phyloP scores from a whole-genome alignment of 2,797 vertebrate genomes.

The Eulemur rubriventer region DNA sequence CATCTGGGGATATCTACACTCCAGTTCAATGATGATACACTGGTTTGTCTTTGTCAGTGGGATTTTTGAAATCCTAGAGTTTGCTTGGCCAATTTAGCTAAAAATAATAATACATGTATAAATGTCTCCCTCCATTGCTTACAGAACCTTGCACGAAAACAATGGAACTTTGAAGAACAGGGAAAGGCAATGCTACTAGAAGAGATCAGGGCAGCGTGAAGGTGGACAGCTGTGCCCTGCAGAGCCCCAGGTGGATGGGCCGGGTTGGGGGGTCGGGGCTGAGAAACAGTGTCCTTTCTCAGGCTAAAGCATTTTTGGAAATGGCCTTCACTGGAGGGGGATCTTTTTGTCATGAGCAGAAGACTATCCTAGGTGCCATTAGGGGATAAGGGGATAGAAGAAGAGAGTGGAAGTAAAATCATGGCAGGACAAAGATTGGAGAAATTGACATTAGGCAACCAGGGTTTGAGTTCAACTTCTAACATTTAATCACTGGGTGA shows the following conservation, averaged over 20 bases:
- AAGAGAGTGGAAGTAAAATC: neutral
- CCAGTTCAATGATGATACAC: rapidly evolving
- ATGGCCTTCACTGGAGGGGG: rapidly evolving
- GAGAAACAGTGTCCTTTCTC: neutral
- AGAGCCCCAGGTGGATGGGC: neutral
- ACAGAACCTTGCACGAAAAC: neutral
- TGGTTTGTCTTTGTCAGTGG: neutral
- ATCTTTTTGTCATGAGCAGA: neutral
- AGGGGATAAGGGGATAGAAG: neutral
- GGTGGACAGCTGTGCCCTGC: too few relatives aligned
- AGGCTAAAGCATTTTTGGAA: neutral
- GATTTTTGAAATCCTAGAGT: neutral
- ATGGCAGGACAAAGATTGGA: neutral
- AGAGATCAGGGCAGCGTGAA: neutral
- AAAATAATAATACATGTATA: neutral
- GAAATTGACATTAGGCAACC: neutral
- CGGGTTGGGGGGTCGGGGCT: rapidly evolving
- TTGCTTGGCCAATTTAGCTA: neutral
- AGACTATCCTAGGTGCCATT: too few relatives aligned
- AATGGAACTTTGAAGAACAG: neutral
- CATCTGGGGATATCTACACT: too few relatives aligned
- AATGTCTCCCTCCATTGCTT: neutral
- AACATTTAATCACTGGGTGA: rapidly evolving
- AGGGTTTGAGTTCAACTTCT: neutral
- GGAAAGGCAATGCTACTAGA: neutral